Base-by-base conservation (phyloP, 2,888 invertebrate species). In the Orgyia antiqua region DNA sequence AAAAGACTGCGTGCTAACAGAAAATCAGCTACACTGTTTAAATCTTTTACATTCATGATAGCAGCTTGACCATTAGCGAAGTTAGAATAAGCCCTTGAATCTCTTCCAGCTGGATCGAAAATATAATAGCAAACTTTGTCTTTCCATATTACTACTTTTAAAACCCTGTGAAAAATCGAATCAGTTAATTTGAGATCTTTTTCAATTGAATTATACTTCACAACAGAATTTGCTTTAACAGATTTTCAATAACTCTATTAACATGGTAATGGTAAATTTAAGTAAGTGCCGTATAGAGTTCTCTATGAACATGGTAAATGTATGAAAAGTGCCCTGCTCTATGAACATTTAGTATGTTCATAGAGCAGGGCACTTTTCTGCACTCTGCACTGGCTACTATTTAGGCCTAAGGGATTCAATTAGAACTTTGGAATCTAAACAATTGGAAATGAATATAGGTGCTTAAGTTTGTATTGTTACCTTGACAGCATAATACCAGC, bases 41-140 rank as follows among this genome's bases (percentile, higher is more conserved):
- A 41, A 44, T 88, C 87, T 51, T 87, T 84, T 2, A 90, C 86
- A 42, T 88, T 87, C 0, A 88, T 82, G 27, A 91, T 74, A 4
- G 89, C 83, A 1, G 91, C 87, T 19, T 74, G 78, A 0, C 91
- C 91, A 1, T 50, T 64, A 1, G 73, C 53, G 17, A 68, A 83
- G 42, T 88, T 87, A 1, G 87, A 76, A 42, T 70, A 87, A 1
- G 88, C 79, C 45, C 84, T 80, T 1, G 83, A 72, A 26, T 87
- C 87, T 47, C 90, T 72, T 1, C 89, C 88, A 10, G 80, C 88
- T 1, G 90, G 89, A 60, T 92, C 92, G 51, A 91, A 92, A 43
- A 92, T 83, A 39, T 89, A 90, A 56, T 74, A 91, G 39, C 87
- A 82, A 27, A 88, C 77, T 27, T 75, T 87, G 45, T 88, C 88